phyloP scores from a whole-genome alignment of 2,888 invertebrate species.

The Lomographa bimaculata region DNA sequence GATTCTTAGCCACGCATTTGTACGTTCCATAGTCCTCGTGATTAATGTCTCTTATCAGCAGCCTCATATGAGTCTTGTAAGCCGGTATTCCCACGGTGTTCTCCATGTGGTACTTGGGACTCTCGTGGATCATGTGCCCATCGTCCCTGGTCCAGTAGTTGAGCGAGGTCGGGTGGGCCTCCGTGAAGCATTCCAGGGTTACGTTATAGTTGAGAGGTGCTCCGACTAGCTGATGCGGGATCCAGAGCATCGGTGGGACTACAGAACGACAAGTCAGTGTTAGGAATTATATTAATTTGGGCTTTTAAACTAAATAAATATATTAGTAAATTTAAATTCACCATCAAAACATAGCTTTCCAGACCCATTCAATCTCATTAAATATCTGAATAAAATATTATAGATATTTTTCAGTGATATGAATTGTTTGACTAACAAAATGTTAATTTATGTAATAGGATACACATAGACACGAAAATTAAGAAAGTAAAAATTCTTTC shows the following conservation, averaged over 20 bases:
- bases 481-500: too few species aligned
- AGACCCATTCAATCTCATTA: too few species aligned
- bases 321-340: too few species aligned
- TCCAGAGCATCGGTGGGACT: conserved; percentile 97
- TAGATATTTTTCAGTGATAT: too few species aligned
- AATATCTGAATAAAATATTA: too few species aligned
- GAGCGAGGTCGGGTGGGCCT: conserved; percentile 95
- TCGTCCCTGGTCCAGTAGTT: conserved; percentile 96
- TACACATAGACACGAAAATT: too few species aligned
- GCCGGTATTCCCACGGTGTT: conserved; percentile 87
- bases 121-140: conserved; percentile 95
- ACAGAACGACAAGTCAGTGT: conserved; percentile 29
- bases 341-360: too few species aligned
- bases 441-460: too few species aligned
- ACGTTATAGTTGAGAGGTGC: conserved; percentile 92
- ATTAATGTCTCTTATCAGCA: conserved; percentile 90
- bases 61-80: conserved; percentile 94
- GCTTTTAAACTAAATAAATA: too few species aligned
- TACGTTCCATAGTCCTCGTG: conserved; percentile 93
- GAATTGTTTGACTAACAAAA: too few species aligned
- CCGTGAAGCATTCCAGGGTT: conserved; percentile 94
- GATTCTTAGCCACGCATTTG: conserved; percentile 95
- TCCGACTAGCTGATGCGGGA: conserved; percentile 95
- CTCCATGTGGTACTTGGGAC: conserved; percentile 90
- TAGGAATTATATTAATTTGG: too few species aligned